Conservation (phyloP, 2,113 vertebrate species). For the Seriola aureovittata region DNA sequence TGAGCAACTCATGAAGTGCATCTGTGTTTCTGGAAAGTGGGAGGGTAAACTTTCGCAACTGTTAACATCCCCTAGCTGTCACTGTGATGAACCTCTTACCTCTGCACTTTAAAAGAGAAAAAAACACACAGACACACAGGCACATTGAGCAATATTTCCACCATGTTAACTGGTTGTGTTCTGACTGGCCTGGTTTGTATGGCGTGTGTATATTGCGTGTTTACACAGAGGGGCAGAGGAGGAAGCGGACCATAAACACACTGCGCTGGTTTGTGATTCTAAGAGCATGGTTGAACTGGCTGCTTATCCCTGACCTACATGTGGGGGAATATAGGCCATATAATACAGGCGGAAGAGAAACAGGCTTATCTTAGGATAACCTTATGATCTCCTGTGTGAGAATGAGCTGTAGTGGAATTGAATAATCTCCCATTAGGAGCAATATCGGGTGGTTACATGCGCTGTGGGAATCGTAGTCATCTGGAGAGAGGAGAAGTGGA, state of each 20-base stretch:
- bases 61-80: constrained; percentile 39
- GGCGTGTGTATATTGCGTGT: constrained; percentile 44
- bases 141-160: constrained; percentile 71
- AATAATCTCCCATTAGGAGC: constrained; percentile 7
- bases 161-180: constrained; percentile 51
- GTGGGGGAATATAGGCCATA: constrained; percentile 40
- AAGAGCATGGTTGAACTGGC: constrained; percentile 41
- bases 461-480: neutral
- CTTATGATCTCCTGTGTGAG: constrained; percentile 35
- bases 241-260: constrained; percentile 58
- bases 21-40: constrained; percentile 52
- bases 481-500: constrained; percentile 55
- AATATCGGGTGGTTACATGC: neutral
- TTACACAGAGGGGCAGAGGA: constrained; percentile 51
- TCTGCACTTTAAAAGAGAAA: constrained; percentile 49
- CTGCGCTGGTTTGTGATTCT: constrained; percentile 63
- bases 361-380: constrained; percentile 42
- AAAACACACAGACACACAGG: constrained; percentile 20
- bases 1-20: constrained; percentile 45
- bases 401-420: constrained; percentile 9
- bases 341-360: constrained; percentile 38
- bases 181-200: constrained; percentile 48
- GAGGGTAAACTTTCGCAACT: constrained; percentile 64
- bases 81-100: constrained; percentile 49
- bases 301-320: constrained; percentile 66